Evolutionary conservation across 2,113 vertebrate species (phyloP), one percentile per base, ranked within the genome.

Genomic region (Sterrhoptilus dennistouni): DNA sequence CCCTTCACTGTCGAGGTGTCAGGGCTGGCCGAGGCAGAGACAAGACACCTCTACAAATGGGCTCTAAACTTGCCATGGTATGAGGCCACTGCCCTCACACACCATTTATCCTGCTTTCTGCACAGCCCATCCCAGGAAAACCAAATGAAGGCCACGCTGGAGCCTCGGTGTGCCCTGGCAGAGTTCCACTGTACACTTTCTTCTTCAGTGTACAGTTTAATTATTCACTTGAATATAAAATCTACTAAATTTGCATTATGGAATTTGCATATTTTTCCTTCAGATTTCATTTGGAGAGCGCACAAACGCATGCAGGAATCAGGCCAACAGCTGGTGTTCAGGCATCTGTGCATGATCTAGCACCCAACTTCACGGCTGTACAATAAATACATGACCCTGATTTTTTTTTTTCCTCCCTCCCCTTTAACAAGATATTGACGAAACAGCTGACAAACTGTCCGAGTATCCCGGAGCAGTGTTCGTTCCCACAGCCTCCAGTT

Each of bases 311-410:
- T 3, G 16, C 10, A 75, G 57, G n/a, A 24, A 40, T n/a, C 24
- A 60, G 22, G 31, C 9, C 28, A 75, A 54, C n/a, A 89, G 56
- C 28, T 68, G 42, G 33, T 8, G 7, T 29, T 44, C 44, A 25
- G 25, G 13, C 38, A 64, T 8, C 61, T 29, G 27, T 42, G 81
- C 28, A 53, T 31, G 38, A 81, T 3, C 12, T 2, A 52, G 27
- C 14, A 14, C 14, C 38, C 12, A 6, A 1, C 28, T 70, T 47
- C 12, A 31, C 5, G 13, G 42, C 49, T 12, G 12, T 16, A 31
- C 0, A 1, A 25, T 14, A 36, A 36, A 65, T 1, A 4, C 0
- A 0, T 8, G 27, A 38, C 29, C 20, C 36, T 23, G 12, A 3
- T 5, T 24, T 27, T 10, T 24, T 27, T 10, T 36, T 12, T 14